Evolutionary conservation across 2,888 invertebrate genomes (phyloP), one percentile per base, ranked within the genome.

Genomic region (Sinopyrophorus schimmeli): DNA sequence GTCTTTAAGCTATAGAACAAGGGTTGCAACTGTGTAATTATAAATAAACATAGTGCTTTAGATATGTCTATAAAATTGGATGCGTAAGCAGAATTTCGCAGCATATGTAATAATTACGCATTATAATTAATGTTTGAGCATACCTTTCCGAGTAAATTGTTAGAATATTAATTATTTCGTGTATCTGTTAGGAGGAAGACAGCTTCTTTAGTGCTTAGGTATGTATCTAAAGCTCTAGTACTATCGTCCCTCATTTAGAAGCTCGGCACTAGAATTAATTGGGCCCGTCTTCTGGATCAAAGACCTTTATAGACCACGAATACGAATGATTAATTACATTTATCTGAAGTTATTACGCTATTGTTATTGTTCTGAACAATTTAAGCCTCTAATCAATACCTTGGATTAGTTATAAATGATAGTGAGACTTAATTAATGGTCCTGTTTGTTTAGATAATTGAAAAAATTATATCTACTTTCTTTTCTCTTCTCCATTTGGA

Each of bases 191-290:
- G 35, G 35, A 23, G 24, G 7, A 11, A n/a, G n/a, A 24, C 24
- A 24, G 35, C 23, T 12, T 35, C 35, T 23, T 35, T 35, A 16
- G 35, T 12, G n/a, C n/a, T n/a, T n/a, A 35, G 10, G 24, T 15
- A 35, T 24, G 23, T 35, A n/a, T 14, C 15, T 23, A 14, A 23
- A 35, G 35, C 35, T 24, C 20, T 24, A 16, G 23, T 23, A 24
- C 15, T 23, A 14, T 7, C 12, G 24, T 35, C 15, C 10, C 32
- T 16, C 5, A 24, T 24, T 24, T 24, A 16, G 35, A 24, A 5
- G 35, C 35, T 16, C 9, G 9, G 23, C 21, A 35, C 35, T 16
- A 35, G 24, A 35, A 35, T 35, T 35, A 35, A 35, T 35, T 35
- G 35, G 35, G n/a, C 10, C 23, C 24, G 32, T 15, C 35, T 21